Conservation (phyloP, 2,888 invertebrate species). For the Sabatieria punctata region DNA sequence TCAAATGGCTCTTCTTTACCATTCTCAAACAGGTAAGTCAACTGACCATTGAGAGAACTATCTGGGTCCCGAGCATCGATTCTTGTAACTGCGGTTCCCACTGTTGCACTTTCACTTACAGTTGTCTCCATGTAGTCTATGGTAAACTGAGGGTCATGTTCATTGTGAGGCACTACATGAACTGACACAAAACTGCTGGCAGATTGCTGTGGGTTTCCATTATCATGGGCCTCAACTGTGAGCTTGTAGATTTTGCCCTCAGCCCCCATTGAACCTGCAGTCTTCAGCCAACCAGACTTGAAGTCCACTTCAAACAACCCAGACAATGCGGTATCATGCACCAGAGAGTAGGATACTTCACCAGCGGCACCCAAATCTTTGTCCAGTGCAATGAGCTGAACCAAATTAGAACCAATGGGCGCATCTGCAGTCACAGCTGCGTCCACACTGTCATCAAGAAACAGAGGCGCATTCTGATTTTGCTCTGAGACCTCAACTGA, state of each 20-base stretch:
- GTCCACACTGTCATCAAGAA: slow-evolving; percentile 42
- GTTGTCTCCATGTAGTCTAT: slow-evolving; percentile 66
- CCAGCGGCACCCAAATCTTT: slow-evolving; percentile 40
- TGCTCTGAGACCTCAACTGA: slow-evolving; percentile 75
- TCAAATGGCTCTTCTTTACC: slow-evolving; percentile 42
- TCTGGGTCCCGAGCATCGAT: slow-evolving; percentile 70
- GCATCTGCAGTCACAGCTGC: slow-evolving; percentile 19
- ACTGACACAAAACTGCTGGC: slow-evolving; percentile 49
- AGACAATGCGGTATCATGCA: neutral
- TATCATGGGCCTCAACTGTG: slow-evolving; percentile 58
- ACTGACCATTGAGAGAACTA: slow-evolving; percentile 66
- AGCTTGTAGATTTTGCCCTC: slow-evolving; percentile 46
- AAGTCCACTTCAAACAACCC: neutral
- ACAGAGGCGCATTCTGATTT: slow-evolving; percentile 74
- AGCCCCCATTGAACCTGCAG: neutral
- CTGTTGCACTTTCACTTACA: slow-evolving; percentile 72
- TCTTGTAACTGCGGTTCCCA: slow-evolving; percentile 64
- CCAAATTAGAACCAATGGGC: slow-evolving; percentile 33
- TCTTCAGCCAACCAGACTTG: neutral
- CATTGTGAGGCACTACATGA: slow-evolving; percentile 45
- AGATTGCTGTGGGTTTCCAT: slow-evolving; percentile 66
- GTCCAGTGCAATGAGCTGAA: slow-evolving; percentile 47
- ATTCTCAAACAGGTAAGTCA: slow-evolving; percentile 49
- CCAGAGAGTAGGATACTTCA: neutral
- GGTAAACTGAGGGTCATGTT: slow-evolving; percentile 59